These are phyloP conservation scores for Galemys pyrenaicus DNA, from an alignment of 2,113 vertebrate species.

Conservation along the genomic window DNA sequence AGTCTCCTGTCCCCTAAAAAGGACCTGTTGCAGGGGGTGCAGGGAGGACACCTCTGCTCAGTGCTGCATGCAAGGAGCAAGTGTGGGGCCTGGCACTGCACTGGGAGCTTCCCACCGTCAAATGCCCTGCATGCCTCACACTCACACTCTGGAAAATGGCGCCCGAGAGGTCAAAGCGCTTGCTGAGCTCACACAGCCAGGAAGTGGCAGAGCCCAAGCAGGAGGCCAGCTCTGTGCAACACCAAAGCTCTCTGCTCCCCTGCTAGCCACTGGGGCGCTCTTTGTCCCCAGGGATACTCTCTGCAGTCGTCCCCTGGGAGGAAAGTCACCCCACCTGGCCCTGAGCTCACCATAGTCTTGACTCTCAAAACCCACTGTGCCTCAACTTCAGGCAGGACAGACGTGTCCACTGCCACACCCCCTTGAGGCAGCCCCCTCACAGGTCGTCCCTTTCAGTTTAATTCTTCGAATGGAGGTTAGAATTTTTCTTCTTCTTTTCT, in stretches of 20 bases:
- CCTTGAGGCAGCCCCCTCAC: not conserved
- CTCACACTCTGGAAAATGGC: not conserved
- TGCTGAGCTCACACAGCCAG: not conserved
- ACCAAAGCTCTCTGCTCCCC: not conserved
- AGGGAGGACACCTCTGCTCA: not conserved
- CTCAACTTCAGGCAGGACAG: not conserved
- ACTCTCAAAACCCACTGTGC: not conserved
- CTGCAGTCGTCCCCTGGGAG: not conserved
- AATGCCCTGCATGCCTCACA: not conserved
- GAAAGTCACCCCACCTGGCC: not conserved
- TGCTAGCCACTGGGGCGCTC: not conserved
- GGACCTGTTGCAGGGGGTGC: not conserved
- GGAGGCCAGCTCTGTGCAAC: not conserved
- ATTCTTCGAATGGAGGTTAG: not conserved
- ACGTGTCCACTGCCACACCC: fast-evolving
- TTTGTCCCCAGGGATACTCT: not conserved
- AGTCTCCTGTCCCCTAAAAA: not conserved
- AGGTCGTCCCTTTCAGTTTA: not conserved
- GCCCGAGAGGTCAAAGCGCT: slow-evolving; percentile 7
- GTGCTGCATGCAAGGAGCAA: not conserved
- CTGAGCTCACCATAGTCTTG: too few species aligned
- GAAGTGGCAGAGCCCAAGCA: not conserved
- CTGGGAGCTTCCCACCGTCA: not conserved
- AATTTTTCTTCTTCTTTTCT: not conserved
- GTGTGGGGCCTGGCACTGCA: not conserved